Percentiles rank a stretch among this genome's conserved stretches.
Conservation (phyloP, 2,888 invertebrate genomes). For the Parnassius orleans region DNA sequence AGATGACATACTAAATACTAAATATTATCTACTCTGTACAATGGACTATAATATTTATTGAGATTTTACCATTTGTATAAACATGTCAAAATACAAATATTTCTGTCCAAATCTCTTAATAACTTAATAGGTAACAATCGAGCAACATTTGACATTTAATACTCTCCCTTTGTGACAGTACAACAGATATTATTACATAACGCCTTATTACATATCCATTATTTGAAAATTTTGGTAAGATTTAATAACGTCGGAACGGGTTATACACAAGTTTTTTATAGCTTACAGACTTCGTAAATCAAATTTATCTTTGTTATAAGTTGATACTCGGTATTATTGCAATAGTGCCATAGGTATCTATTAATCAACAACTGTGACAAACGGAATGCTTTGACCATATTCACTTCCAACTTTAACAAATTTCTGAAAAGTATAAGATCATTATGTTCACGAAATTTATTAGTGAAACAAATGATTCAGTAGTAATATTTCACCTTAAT, state of each 20-base stretch:
- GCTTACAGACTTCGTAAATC: too few species aligned
- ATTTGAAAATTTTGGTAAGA: slow-evolving; percentile 1
- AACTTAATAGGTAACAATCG: slow-evolving; percentile 77
- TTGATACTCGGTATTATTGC: background rate
- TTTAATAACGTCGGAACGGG: background rate
- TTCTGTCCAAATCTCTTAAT: slow-evolving; percentile 67
- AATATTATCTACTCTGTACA: slow-evolving; percentile 76
- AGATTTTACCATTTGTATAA: slow-evolving; percentile 78
- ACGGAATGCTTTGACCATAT: slow-evolving; percentile 77
- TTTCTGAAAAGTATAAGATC: slow-evolving; percentile 42
- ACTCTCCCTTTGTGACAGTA: slow-evolving; percentile 73
- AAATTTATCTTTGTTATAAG: too few species aligned
- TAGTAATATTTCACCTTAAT: slow-evolving; percentile 35
- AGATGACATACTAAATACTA: slow-evolving; percentile 56
- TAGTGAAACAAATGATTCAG: slow-evolving; percentile 50
- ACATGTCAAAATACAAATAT: slow-evolving; percentile 79
- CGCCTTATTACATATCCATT: slow-evolving; percentile 34
- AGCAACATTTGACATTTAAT: slow-evolving; percentile 68
- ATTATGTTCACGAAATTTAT: slow-evolving; percentile 49
- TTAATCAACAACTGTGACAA: slow-evolving; percentile 60
- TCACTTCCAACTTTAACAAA: slow-evolving; percentile 64
- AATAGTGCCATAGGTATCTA: slow-evolving; percentile 19
- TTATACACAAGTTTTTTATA: background rate
- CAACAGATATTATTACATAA: slow-evolving; percentile 47
- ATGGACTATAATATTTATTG: slow-evolving; percentile 78